A percentile compares a stretch with the other conserved stretches of the same genome.
Conservation (phyloP, 2,888 invertebrate species). For the Troides aeacus region DNA sequence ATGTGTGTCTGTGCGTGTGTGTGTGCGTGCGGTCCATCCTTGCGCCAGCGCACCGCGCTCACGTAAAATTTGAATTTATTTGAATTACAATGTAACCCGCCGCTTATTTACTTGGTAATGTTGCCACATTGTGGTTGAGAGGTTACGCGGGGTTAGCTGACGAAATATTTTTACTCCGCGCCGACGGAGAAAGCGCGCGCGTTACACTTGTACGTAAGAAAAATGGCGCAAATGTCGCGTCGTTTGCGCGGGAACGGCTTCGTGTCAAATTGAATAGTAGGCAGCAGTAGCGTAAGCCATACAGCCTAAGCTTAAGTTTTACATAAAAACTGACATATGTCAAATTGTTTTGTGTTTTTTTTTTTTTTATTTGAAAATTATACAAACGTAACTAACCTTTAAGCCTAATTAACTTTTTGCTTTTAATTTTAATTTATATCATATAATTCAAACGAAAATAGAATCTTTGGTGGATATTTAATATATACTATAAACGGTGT, state of each 20-base stretch:
- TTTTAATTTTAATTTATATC: no score
- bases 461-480: no score
- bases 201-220: background rate
- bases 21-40: constrained; percentile 44
- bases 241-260: background rate
- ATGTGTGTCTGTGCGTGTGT: constrained; percentile 26
- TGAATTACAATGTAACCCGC: constrained; percentile 66
- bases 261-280: background rate
- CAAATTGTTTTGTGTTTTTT: no score
- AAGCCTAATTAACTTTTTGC: no score
- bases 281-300: no score
- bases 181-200: constrained; percentile 17
- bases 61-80: constrained; percentile 70
- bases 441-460: no score
- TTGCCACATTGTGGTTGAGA: constrained; percentile 53
- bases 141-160: constrained; percentile 67
- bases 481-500: no score
- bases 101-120: constrained; percentile 71
- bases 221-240: background rate
- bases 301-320: no score
- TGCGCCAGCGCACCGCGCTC: constrained; percentile 52
- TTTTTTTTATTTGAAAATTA: no score
- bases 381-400: no score
- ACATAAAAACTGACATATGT: no score
- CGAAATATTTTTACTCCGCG: constrained; percentile 44